Evolutionary conservation across 2,797 vertebrate genomes (phyloP).

Genomic region (Fistularia tabacaria): DNA sequence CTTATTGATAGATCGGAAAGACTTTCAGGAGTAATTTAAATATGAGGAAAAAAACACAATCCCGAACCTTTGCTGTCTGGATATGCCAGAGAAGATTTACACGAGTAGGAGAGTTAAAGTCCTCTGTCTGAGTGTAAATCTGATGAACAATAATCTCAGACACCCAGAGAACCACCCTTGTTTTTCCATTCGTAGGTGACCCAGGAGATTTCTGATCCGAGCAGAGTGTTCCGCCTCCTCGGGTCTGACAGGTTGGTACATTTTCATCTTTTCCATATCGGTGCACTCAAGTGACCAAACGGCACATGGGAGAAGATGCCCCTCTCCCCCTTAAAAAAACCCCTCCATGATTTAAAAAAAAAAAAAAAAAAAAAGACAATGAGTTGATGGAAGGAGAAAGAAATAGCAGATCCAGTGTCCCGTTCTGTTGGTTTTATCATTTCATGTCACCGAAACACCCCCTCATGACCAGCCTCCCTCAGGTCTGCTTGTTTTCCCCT

Average conservation of each 20-base stretch:
- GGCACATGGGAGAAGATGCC: too few relatives aligned
- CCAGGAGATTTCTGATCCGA: conserved; percentile 81
- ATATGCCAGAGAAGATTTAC: not conserved
- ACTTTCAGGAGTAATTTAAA: too few relatives aligned
- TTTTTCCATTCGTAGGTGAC: conserved; percentile 67
- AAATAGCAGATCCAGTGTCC: not conserved
- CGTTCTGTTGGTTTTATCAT: not conserved
- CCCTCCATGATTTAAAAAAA: too few relatives aligned
- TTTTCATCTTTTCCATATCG: not conserved
- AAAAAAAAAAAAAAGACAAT: too few relatives aligned
- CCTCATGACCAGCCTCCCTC: too few relatives aligned
- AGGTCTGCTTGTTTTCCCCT: too few relatives aligned
- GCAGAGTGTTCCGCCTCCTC: conserved; percentile 79
- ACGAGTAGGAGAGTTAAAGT: not conserved
- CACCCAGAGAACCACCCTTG: not conserved
- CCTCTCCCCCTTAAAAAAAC: too few relatives aligned
- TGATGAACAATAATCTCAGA: not conserved
- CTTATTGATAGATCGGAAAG: too few relatives aligned
- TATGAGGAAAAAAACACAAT: too few relatives aligned
- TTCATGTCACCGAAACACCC: too few relatives aligned
- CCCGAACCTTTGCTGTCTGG: too few relatives aligned
- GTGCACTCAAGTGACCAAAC: not conserved
- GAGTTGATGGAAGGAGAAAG: too few relatives aligned
- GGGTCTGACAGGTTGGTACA: conserved; percentile 81
- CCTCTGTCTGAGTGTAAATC: not conserved